These are phyloP conservation scores for Microtus ochrogaster DNA, from an alignment of 2,113 vertebrate species.

Conservation along the genomic window DNA sequence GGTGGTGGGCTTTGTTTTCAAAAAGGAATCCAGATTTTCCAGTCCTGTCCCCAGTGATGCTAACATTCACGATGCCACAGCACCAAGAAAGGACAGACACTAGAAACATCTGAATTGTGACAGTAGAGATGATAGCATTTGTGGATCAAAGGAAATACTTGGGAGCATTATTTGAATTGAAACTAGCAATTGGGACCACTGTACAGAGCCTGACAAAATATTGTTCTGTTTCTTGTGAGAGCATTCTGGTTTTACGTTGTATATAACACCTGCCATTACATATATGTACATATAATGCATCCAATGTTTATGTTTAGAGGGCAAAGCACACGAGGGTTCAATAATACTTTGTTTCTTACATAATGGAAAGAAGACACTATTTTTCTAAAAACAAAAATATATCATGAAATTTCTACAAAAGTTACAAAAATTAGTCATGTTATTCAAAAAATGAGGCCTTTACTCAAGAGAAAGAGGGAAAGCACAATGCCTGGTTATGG, in stretches of 20 bases:
- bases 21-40: constrained; percentile 12
- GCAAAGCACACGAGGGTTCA: neutral
- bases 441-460: constrained; percentile 46
- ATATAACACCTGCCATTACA: constrained; percentile 25
- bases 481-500: neutral
- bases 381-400: constrained; percentile 52
- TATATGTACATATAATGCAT: neutral
- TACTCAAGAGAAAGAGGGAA: neutral
- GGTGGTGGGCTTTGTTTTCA: neutral
- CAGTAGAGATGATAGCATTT: constrained; percentile 6
- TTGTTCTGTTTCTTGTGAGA: neutral
- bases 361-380: neutral
- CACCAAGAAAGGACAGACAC: constrained; percentile 10
- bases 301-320: constrained; percentile 48
- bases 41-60: neutral
- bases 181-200: constrained; percentile 4
- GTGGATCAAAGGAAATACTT: constrained; percentile 49
- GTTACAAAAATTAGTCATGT: constrained; percentile 36
- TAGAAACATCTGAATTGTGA: neutral
- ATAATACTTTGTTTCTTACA: neutral
- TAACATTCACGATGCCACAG: neutral
- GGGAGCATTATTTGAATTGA: constrained; percentile 7
- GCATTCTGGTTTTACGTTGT: neutral
- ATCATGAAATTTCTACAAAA: constrained; percentile 41
- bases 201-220: constrained; percentile 2